Evolutionary conservation across 2,888 invertebrate genomes (phyloP).

Genomic region (Incurvaria masculella): DNA sequence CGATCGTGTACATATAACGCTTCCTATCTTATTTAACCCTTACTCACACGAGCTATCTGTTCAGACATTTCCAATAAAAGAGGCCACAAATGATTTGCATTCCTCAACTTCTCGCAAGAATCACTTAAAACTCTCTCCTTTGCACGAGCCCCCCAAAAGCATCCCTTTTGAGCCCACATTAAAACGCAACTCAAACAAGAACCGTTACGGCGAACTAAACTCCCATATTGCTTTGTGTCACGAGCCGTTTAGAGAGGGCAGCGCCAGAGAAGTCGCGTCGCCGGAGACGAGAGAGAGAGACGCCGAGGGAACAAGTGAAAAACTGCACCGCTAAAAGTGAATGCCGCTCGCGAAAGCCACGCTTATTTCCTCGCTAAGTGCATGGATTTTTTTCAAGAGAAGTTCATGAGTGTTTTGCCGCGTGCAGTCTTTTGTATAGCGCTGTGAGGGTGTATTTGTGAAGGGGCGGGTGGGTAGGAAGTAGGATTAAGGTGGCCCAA

Average conservation of each 20-base stretch:
- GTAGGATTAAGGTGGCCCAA: no score
- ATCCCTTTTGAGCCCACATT: constrained; percentile 28
- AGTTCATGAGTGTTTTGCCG: constrained; percentile 23
- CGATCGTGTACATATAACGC: no score
- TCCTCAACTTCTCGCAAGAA: neutral
- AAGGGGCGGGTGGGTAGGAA: no score
- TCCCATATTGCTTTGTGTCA: constrained; percentile 58
- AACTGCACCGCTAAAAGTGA: constrained; percentile 57
- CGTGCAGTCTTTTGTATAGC: neutral
- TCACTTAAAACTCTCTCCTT: neutral
- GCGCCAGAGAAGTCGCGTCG: constrained; percentile 29
- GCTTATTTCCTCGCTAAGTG: constrained; percentile 55
- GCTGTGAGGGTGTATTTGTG: neutral
- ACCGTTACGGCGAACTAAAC: constrained; percentile 55
- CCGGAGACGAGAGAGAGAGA: constrained; percentile 42
- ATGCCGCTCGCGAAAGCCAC: constrained; percentile 52
- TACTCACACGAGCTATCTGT: no score
- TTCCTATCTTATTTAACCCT: no score
- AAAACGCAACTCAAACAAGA: constrained; percentile 58
- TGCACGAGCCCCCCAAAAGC: no score
- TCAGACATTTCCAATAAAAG: no score
- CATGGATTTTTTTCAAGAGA: constrained; percentile 54
- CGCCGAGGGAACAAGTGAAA: constrained; percentile 54
- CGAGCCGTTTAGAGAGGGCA: constrained; percentile 47
- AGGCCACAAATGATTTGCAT: no score